Evolutionary conservation across 2,113 vertebrate genomes (phyloP).

Genomic region (Hippopotamus amphibius): DNA sequence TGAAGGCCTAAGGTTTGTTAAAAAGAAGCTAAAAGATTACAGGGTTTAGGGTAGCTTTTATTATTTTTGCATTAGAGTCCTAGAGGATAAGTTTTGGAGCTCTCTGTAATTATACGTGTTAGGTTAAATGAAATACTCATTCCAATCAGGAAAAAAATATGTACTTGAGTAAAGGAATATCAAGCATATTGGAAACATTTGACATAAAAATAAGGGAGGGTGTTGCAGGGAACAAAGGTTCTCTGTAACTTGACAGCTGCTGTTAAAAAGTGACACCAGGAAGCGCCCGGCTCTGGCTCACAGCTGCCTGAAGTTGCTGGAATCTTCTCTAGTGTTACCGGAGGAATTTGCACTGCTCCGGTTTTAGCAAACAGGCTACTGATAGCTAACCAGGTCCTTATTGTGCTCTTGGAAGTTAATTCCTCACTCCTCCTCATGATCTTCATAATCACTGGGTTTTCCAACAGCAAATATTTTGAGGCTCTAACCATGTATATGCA

Average conservation of each 20-base stretch:
- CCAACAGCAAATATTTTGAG: neutral
- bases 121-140: slow-evolving; percentile 19
- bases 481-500: neutral
- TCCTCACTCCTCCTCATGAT: neutral
- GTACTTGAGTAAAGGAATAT: slow-evolving; percentile 39
- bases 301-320: slow-evolving; percentile 74
- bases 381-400: neutral
- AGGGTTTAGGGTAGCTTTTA: slow-evolving; percentile 28
- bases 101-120: neutral
- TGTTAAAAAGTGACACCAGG: slow-evolving; percentile 59
- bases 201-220: slow-evolving; percentile 58
- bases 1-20: neutral
- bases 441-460: neutral
- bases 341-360: slow-evolving; percentile 61
- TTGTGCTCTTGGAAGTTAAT: slow-evolving; percentile 17
- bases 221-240: slow-evolving; percentile 79
- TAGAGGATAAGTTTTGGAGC: neutral
- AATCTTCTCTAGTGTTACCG: slow-evolving; percentile 64
- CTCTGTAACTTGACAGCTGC: slow-evolving; percentile 81
- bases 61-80: slow-evolving; percentile 34
- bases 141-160: neutral
- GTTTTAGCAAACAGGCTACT: slow-evolving; percentile 21
- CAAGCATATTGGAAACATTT: slow-evolving; percentile 54
- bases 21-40: neutral
- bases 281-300: slow-evolving; percentile 30